These are phyloP conservation scores for Aspidoscelis tigris DNA, from an alignment of 2,113 vertebrate species.

Conservation along the genomic window DNA sequence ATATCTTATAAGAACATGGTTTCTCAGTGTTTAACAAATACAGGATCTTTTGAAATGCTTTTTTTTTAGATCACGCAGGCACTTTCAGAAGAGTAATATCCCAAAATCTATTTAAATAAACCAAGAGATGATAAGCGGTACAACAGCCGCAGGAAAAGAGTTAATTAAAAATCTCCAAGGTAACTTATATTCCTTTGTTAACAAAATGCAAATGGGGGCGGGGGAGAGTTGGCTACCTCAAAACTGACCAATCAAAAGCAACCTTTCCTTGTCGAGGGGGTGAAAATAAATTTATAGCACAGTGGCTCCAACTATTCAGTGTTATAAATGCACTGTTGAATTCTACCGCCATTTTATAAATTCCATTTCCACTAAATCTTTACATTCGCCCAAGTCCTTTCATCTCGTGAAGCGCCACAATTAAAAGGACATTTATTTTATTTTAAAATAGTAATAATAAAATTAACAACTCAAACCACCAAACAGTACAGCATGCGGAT, in stretches of 20 bases:
- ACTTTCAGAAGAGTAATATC: conserved; percentile 65
- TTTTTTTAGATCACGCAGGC: conserved; percentile 67
- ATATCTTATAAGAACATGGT: neutral
- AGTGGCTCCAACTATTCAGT: conserved; percentile 44
- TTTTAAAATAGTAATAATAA: conserved; percentile 40
- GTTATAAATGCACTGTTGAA: conserved; percentile 45
- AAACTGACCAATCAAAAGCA: conserved; percentile 63
- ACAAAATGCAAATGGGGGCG: conserved; percentile 61
- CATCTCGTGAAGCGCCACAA: neutral
- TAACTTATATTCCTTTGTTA: conserved; percentile 73
- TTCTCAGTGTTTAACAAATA: conserved; percentile 46
- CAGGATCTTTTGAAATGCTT: conserved; percentile 62
- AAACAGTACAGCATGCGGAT: conserved; percentile 29
- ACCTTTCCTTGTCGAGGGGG: conserved; percentile 41
- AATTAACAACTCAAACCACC: conserved; percentile 54
- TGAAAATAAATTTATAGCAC: conserved; percentile 47
- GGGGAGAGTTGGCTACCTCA: conserved; percentile 68
- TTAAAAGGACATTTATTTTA: conserved; percentile 53
- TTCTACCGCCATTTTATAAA: conserved; percentile 36
- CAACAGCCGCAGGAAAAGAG: conserved; percentile 68
- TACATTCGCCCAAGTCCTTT: conserved; percentile 44
- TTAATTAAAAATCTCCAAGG: conserved; percentile 79
- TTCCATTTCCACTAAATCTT: conserved; percentile 55
- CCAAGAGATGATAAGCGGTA: conserved; percentile 69
- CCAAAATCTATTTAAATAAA: conserved; percentile 71